Evolutionary conservation across 2,797 vertebrate species (phyloP).

Genomic region (Heteromormyrus szaboi): DNA sequence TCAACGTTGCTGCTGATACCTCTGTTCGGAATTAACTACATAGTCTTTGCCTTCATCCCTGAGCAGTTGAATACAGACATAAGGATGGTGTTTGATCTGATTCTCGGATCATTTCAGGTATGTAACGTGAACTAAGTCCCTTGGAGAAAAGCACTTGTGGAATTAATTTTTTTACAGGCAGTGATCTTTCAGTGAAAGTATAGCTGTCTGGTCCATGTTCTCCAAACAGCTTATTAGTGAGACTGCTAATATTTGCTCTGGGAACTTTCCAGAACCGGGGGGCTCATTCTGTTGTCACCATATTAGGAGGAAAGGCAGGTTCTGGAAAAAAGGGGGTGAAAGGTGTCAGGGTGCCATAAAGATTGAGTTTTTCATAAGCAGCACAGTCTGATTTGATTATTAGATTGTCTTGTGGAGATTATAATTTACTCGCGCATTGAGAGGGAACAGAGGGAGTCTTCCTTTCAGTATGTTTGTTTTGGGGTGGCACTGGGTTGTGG

Average conservation of each 20-base stretch:
- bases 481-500: not conserved
- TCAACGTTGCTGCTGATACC: conserved; percentile 93
- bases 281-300: not conserved
- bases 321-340: not conserved
- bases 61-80: conserved; percentile 78
- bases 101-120: conserved; percentile 95
- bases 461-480: not conserved
- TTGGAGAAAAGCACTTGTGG: not conserved
- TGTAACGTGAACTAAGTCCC: not conserved
- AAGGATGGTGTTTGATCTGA: conserved; percentile 82
- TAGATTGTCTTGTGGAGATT: not conserved
- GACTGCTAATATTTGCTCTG: not conserved
- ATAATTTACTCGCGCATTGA: not conserved
- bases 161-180: not conserved
- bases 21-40: conserved; percentile 89
- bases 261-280: not conserved
- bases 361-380: not conserved
- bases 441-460: not conserved
- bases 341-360: not conserved
- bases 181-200: not conserved
- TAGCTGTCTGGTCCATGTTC: not conserved
- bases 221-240: not conserved
- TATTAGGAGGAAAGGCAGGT: not conserved
- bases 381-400: not conserved
- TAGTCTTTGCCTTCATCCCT: conserved; percentile 89